Base-by-base conservation (phyloP, 2,888 invertebrate species). In the Caenorhabditis zanzibari region DNA sequence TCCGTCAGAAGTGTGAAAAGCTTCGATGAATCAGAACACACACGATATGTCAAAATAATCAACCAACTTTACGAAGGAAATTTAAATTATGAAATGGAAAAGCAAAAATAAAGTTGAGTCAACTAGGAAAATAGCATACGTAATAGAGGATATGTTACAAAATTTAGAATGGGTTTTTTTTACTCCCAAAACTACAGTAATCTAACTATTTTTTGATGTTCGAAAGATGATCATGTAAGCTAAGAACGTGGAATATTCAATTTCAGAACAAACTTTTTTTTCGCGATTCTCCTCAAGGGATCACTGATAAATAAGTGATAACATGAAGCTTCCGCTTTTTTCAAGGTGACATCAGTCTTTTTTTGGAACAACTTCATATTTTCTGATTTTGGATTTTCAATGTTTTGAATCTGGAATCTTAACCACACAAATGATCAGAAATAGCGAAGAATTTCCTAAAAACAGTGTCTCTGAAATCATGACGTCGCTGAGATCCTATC, bases 241-340 rank as follows among this genome's bases (percentile, higher is more conserved):
- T n/a, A 16, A 38, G 35, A 4, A 64, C 64, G 64, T 64, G 64
- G 47, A 64, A 64, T 64, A 47, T 64, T 47, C 16, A n/a, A 44
- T 26, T 44, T 44, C 32, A 26, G 22, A 52, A 32, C 22, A 26
- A 59, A 59, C 41, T 35, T 47, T 24, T 41, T 63, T 38, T 61
- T n/a, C n/a, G n/a, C 22, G 14, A 26, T 52, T 14, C 14, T 24
- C 54, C n/a, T 52, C 58, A 38, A 41, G 41, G 28, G 64, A 64
- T 74, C 64, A 56, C 32, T 22, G 38, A 74, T 74, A 56, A 74
- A 74, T 74, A 74, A 74, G 44, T 74, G 44, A 74, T 74, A 56
- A 56, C 56, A 74, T 64, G 28, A 38, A 3, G 47, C 49, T 73
- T 63, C 74, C 74, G 74, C 24, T 64, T 63, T 26, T 10, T 26